Percentiles rank a stretch among this genome's conserved stretches.
Conservation (phyloP, 2,888 invertebrate genomes). For the Drosophila testacea region DNA sequence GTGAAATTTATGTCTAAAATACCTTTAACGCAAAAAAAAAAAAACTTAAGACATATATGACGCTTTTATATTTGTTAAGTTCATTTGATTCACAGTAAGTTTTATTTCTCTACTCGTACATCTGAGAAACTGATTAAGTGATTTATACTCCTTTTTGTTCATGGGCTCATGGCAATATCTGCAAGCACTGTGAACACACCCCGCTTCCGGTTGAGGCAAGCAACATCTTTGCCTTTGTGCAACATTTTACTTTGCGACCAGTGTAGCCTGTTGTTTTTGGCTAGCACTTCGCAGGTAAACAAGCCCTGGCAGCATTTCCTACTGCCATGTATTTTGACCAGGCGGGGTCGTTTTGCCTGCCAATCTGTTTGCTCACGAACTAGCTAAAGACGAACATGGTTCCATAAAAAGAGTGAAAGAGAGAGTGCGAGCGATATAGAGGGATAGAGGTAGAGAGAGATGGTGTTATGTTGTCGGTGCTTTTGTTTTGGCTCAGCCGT, state of each 20-base stretch:
- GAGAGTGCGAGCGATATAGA: neutral
- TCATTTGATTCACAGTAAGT: neutral
- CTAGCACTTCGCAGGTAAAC: slow-evolving; percentile 60
- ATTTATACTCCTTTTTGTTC: slow-evolving; percentile 26
- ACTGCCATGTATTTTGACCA: slow-evolving; percentile 54
- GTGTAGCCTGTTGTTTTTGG: slow-evolving; percentile 39
- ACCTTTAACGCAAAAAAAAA: neutral
- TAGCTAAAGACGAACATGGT: slow-evolving; percentile 16
- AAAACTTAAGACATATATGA: neutral
- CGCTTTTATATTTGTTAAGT: neutral
- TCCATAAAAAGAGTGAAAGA: neutral
- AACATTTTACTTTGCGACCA: slow-evolving; percentile 47
- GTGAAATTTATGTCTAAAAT: slow-evolving; percentile 3
- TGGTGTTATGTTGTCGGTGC: slow-evolving; percentile 45
- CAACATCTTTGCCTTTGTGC: slow-evolving; percentile 42
- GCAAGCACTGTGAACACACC: slow-evolving; percentile 21
- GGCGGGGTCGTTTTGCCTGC: slow-evolving; percentile 71
- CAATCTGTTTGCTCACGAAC: slow-evolving; percentile 78
- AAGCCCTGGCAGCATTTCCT: slow-evolving; percentile 62
- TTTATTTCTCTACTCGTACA: slow-evolving; percentile 24
- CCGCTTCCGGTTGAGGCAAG: slow-evolving; percentile 37
- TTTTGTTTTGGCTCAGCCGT: slow-evolving; percentile 68
- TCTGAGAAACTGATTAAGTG: slow-evolving; percentile 49
- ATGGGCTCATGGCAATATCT: slow-evolving; percentile 38
- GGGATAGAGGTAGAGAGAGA: neutral